These are phyloP conservation scores for Drosophila paranaensis DNA, from an alignment of 2,888 invertebrate species.

Conservation along the genomic window DNA sequence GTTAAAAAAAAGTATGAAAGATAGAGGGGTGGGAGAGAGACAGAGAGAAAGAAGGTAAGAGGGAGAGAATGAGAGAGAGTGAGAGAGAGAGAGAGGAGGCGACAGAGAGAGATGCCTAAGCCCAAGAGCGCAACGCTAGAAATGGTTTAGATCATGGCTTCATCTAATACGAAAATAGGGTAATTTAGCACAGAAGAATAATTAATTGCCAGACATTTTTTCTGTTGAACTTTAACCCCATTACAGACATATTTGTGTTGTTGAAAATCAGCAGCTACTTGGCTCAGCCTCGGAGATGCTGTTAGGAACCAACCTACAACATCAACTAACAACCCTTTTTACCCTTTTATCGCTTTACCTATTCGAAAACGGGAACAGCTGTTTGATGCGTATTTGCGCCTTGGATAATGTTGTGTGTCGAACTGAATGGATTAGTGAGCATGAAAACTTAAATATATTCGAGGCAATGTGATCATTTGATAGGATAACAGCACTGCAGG, in stretches of 20 bases:
- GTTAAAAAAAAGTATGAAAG: too few species aligned
- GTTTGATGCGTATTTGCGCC: constrained; percentile 41
- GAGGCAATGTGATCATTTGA: constrained; percentile 38
- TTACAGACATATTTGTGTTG: not conserved
- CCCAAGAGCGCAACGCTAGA: too few species aligned
- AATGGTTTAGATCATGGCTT: too few species aligned
- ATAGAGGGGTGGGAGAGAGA: too few species aligned
- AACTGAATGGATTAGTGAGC: constrained; percentile 53
- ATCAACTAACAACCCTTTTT: constrained; percentile 39
- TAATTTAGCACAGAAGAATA: too few species aligned
- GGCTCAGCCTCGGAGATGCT: constrained; percentile 17
- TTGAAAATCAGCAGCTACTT: constrained; percentile 14
- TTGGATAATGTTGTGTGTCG: constrained; percentile 24
- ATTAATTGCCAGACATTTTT: not conserved
- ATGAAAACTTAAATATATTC: constrained; percentile 50
- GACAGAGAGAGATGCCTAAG: too few species aligned
- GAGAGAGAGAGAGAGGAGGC: too few species aligned
- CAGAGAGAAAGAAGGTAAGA: too few species aligned
- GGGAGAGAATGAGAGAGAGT: too few species aligned
- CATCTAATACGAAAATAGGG: not conserved
- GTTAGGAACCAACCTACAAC: constrained; percentile 10
- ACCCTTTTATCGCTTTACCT: constrained; percentile 39
- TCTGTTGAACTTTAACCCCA: constrained; percentile 25
- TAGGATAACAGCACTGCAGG: constrained; percentile 17
- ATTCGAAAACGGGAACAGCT: constrained; percentile 53